Evolutionary conservation across 2,797 vertebrate species (phyloP).

Genomic region (Clarias platycephalus): DNA sequence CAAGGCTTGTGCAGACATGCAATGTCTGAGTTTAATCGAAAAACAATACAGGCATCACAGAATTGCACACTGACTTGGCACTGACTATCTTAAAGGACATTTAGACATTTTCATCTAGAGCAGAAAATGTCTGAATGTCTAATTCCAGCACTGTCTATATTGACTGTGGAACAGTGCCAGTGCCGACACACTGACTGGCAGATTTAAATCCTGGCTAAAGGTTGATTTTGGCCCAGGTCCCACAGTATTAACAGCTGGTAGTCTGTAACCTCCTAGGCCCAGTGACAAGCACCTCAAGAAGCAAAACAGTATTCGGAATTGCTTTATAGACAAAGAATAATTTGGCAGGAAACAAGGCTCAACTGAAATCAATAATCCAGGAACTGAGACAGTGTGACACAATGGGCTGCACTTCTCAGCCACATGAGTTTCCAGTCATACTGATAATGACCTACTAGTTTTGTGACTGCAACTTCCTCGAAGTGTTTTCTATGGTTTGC

Average conservation of each 20-base stretch:
- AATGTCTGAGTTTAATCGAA: neutral
- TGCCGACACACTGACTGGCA: neutral
- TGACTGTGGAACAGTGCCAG: neutral
- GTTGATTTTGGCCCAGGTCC: too few species aligned
- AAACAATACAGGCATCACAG: neutral
- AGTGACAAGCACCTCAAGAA: neutral
- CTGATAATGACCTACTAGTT: slow-evolving; percentile 1
- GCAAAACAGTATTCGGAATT: neutral
- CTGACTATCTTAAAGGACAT: neutral
- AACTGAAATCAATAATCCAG: neutral
- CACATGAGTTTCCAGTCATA: neutral
- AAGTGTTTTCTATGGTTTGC: neutral
- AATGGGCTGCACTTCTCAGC: neutral
- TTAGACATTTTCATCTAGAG: neutral
- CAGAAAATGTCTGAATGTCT: neutral
- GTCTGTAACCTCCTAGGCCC: neutral
- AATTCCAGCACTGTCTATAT: neutral
- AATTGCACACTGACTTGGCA: neutral
- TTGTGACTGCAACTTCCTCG: neutral
- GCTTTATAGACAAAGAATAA: neutral
- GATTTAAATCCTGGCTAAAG: slow-evolving; percentile 7
- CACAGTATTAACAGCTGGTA: neutral
- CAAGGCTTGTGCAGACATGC: neutral
- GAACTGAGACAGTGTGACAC: neutral
- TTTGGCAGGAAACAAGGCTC: neutral